These are phyloP conservation scores for Limenitis camilla DNA, from an alignment of 2,888 invertebrate genomes.

Conservation along the genomic window DNA sequence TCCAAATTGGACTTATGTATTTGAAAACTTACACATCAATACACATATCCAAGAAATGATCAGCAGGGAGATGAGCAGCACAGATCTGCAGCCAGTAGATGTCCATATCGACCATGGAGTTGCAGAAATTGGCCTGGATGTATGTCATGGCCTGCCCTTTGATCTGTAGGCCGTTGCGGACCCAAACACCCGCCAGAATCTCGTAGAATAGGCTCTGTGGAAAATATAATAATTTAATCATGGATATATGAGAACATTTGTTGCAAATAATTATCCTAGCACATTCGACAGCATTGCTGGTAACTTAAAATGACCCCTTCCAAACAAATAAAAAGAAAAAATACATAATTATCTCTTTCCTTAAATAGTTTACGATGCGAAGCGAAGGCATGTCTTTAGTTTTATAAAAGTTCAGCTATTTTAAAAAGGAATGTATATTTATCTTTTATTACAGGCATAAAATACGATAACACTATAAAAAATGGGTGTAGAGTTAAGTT, in stretches of 20 bases:
- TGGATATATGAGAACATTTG: not conserved
- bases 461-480: conserved; percentile 7
- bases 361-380: not conserved
- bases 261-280: too few species aligned
- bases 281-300: too few species aligned
- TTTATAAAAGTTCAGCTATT: not conserved
- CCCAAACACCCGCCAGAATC: conserved; percentile 95
- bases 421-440: conserved; percentile 1
- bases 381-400: too few species aligned
- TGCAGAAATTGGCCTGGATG: conserved; percentile 98
- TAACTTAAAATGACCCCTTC: too few species aligned
- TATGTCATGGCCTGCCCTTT: conserved; percentile 99
- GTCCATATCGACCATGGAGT: conserved; percentile 98
- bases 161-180: conserved; percentile 96
- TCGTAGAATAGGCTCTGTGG: conserved; percentile 94
- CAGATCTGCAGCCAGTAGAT: conserved; percentile 95
- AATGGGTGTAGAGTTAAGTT: conserved; percentile 1
- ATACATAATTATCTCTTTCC: not conserved
- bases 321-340: too few species aligned
- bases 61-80: conserved; percentile 89
- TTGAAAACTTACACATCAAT: conserved; percentile 83
- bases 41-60: conserved; percentile 88
- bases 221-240: not conserved
- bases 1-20: not conserved
- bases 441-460: conserved; percentile 9